Conservation (phyloP, 2,797 vertebrate species). For the Sylvia borin region DNA sequence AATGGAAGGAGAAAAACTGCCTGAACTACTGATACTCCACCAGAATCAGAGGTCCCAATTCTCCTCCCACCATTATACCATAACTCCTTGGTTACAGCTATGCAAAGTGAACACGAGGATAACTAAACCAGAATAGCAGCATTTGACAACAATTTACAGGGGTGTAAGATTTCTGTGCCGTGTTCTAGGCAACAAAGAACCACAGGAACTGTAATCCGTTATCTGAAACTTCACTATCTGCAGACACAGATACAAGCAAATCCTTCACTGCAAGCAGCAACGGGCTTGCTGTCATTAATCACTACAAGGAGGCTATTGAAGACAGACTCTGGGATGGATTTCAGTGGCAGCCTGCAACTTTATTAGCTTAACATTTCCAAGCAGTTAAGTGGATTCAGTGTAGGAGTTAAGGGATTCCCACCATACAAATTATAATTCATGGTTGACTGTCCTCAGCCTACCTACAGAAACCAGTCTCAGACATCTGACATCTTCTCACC, state of each 20-base stretch:
- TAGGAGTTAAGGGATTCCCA: conserved; percentile 24
- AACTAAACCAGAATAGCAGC: conserved; percentile 23
- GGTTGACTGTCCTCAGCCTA: not conserved
- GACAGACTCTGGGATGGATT: conserved; percentile 55
- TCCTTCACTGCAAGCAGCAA: conserved; percentile 29
- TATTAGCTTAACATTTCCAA: conserved; percentile 53
- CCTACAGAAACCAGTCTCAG: not conserved
- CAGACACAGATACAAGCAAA: conserved; percentile 48
- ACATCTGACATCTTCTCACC: not conserved
- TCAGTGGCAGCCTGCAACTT: conserved; percentile 53
- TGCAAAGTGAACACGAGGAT: not conserved
- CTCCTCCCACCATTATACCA: not conserved
- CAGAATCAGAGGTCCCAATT: not conserved
- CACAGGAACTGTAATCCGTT: conserved; percentile 42
- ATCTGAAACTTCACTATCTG: conserved; percentile 48
- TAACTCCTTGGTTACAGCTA: not conserved
- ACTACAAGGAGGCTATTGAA: conserved; percentile 60
- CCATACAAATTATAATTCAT: conserved; percentile 13
- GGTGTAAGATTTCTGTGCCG: not conserved
- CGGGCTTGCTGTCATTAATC: conserved; percentile 48
- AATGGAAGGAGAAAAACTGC: not conserved
- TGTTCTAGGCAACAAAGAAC: conserved; percentile 50
- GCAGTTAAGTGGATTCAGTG: conserved; percentile 38
- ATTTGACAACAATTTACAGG: conserved; percentile 49
- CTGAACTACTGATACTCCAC: not conserved